phyloP scores from a whole-genome alignment of 2,113 vertebrate species.

The Loxodonta africana region DNA sequence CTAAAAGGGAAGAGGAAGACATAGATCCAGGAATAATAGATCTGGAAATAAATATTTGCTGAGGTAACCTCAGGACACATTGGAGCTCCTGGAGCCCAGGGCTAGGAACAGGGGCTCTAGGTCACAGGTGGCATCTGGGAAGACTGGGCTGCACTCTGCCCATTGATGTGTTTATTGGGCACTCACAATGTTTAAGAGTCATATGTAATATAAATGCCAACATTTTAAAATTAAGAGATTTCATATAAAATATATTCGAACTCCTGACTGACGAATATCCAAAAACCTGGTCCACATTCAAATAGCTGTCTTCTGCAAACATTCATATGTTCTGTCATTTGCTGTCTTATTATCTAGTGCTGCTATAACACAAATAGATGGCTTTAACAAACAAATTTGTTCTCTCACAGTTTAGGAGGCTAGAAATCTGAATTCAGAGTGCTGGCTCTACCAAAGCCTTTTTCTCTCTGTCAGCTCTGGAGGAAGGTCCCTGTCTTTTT shows the following conservation, averaged over 20 bases:
- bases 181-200: conserved; percentile 34
- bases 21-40: background rate
- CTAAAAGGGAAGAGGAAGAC: background rate
- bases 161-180: background rate
- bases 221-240: conserved; percentile 22
- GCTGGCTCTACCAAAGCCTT: too few species aligned
- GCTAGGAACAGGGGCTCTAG: background rate
- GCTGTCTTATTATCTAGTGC: too few species aligned
- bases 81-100: background rate
- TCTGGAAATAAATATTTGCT: background rate
- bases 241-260: conserved; percentile 20
- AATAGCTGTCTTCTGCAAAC: background rate
- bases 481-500: too few species aligned
- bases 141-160: background rate
- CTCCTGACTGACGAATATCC: conserved; percentile 17
- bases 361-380: too few species aligned
- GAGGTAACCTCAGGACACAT: background rate
- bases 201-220: conserved; percentile 26
- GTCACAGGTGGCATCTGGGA: background rate
- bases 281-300: background rate
- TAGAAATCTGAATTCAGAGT: too few species aligned
- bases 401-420: too few species aligned
- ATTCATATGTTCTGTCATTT: background rate
- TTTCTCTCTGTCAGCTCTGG: too few species aligned
- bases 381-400: too few species aligned